These are phyloP conservation scores for Heterotis niloticus DNA, from an alignment of 2,113 vertebrate genomes.

Conservation along the genomic window DNA sequence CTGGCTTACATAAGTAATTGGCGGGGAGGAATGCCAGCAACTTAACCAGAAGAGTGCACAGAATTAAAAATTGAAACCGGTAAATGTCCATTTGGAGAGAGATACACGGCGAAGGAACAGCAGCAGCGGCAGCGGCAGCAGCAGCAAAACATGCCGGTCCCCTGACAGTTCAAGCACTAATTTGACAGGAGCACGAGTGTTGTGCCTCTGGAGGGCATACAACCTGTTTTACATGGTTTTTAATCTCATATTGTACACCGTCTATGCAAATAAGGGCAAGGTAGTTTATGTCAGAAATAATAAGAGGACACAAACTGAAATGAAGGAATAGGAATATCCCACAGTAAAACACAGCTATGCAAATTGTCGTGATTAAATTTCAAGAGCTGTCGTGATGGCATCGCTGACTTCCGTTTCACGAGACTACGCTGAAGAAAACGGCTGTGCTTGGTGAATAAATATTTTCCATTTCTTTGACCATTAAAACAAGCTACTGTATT, in stretches of 20 bases:
- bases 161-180: neutral
- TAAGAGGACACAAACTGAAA: neutral
- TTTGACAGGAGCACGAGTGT: neutral
- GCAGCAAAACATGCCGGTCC: neutral
- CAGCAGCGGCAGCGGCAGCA: neutral
- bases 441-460: too few relatives aligned
- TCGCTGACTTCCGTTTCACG: too few relatives aligned
- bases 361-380: too few relatives aligned
- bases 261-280: neutral
- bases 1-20: neutral
- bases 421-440: too few relatives aligned
- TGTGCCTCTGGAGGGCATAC: neutral
- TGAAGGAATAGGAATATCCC: too few relatives aligned
- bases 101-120: neutral
- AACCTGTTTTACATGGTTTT: neutral
- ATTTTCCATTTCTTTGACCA: too few relatives aligned
- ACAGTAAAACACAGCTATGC: too few relatives aligned
- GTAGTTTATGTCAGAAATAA: neutral
- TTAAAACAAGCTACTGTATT: too few relatives aligned
- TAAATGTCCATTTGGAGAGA: neutral
- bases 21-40: neutral
- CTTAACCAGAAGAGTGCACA: neutral
- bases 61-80: slow-evolving; percentile 10
- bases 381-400: too few relatives aligned
- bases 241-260: neutral